Evolutionary conservation across 1,140 invertebrate species (phyloP).

Genomic region (Cherax quadricarinatus): DNA sequence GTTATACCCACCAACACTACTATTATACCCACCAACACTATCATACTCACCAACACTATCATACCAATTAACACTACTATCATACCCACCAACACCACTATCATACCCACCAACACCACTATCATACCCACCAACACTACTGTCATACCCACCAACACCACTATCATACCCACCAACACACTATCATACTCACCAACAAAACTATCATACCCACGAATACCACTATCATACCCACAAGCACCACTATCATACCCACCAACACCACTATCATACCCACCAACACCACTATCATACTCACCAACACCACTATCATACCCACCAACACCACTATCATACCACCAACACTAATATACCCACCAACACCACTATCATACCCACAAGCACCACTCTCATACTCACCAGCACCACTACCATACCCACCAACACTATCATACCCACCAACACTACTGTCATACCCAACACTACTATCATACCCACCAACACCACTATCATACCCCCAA

Average conservation of each 20-base stretch:
- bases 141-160: not conserved
- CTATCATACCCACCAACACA: not conserved
- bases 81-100: not conserved
- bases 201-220: not conserved
- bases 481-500: too few relatives aligned
- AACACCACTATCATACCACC: too few relatives aligned
- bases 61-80: not conserved
- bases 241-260: not conserved
- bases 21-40: not conserved
- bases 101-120: not conserved
- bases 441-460: too few relatives aligned
- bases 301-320: too few relatives aligned
- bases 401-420: too few relatives aligned
- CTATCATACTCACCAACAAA: not conserved
- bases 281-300: not conserved
- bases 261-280: not conserved
- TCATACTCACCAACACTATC: not conserved
- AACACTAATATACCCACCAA: too few relatives aligned
- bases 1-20: too few relatives aligned
- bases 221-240: not conserved
- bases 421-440: too few relatives aligned
- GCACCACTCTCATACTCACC: too few relatives aligned
- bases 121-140: not conserved
- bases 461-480: too few relatives aligned
- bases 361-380: too few relatives aligned